Evolutionary conservation across 1,140 invertebrate species (phyloP), one percentile per base, ranked within the genome.

Genomic region (Frieseomelitta varia): DNA sequence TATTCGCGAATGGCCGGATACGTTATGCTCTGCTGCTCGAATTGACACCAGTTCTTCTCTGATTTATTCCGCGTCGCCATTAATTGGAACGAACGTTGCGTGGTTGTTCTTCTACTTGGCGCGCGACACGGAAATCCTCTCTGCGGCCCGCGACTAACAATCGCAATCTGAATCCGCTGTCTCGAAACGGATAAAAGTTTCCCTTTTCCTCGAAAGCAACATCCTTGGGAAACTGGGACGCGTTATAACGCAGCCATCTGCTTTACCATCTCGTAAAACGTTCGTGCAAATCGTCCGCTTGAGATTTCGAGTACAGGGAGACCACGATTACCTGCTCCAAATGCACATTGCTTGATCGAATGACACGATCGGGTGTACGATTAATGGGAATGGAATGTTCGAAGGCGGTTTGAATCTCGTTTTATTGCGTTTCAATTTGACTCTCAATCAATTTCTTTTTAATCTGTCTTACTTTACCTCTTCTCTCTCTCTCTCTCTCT

Each of bases 81-180:
- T 30, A 91, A 91, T 91, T 89, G 79, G 73, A 78, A 85, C 55
- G 75, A 77, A 80, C 73, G 83, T 79, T 82, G 71, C 39, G 11
- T 24, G 19, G 55, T 34, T 75, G 69, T 24, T 78, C 21, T 55
- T 58, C 56, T 72, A 65, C 73, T 78, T 24, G 79, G 75, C 76
- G 15, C 71, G 84, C 81, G 65, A 90, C 89, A 88, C 58, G 87
- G 79, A 90, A 90, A 87, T 76, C 87, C 86, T 91, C 85, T 87
- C 61, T 79, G 58, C 63, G 47, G 24, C n/a, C 30, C 51, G 67
- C 77, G 81, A 90, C 80, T 86, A 86, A 86, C 79, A 76, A 77
- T 76, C 77, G 51, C 30, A 12, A 27, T 30, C 30, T 12, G 79
- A 69, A 67, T 47, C 79, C 53, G 77, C 67, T 14, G 30, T 34